Evolutionary conservation across 1,140 invertebrate genomes (phyloP), one percentile per base, ranked within the genome.

Genomic region (Sminthurides bifidus): DNA sequence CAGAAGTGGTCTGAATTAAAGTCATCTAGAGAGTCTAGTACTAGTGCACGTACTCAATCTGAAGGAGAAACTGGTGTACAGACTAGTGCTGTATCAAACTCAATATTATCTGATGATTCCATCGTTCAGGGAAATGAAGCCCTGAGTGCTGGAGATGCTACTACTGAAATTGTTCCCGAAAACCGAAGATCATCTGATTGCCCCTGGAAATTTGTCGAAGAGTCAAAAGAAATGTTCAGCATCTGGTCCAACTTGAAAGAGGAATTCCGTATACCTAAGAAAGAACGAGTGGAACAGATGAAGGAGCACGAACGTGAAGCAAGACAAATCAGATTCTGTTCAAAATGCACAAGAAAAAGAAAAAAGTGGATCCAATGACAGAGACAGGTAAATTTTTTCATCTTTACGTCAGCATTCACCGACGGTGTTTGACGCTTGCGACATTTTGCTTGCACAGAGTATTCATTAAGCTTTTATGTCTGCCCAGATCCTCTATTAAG

Each of bases 201-300:
- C 49, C 15, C 24, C 8, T 60, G 54, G 61, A 37, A 44, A 23
- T 64, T 65, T 57, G 52, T 65, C 6, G 76, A 79, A 35, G 67
- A 85, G 15, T 82, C 84, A 6, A 72, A 71, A 15, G 78, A 79
- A 63, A 70, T 91, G 19, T 63, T 91, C 37, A 76, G 80, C 19
- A 74, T 79, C 41, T 93, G 88, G 88, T 77, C 79, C 3, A 80
- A 77, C 65, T 74, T 93, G 14, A 88, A 90, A 72, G 87, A 92
- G 73, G 80, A 86, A 21, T 96, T 92, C 68, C 81, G 87, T 70
- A 97, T 97, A 66, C 93, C 93, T 10, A 94, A 94, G 71, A 92
- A 92, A 65, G 86, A 94, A 67, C 77, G 89, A 44, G 84, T 92
- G 43, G 85, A 92, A 68, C 84, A 89, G 69, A 88, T 91, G 84